A percentile compares a stretch with the other conserved stretches of the same genome.
Conservation (phyloP, 2,797 vertebrate species). For the Halcyon smyrnensis region DNA sequence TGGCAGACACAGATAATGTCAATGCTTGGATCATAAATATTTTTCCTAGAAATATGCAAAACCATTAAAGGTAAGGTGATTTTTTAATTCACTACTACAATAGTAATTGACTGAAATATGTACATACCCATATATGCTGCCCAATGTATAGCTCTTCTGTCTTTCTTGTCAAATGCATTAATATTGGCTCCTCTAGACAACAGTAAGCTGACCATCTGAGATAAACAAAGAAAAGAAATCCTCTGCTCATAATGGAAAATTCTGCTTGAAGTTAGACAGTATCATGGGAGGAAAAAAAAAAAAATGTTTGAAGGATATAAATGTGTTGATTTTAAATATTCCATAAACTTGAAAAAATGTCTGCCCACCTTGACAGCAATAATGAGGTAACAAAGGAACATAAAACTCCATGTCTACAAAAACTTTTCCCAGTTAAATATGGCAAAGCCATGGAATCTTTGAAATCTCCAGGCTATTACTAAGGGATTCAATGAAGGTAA, state of each 20-base stretch:
- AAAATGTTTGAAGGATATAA: neutral
- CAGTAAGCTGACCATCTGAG: conserved; percentile 95
- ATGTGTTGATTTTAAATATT: neutral
- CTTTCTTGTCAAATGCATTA: conserved; percentile 99
- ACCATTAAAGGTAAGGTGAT: neutral
- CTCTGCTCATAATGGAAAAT: neutral
- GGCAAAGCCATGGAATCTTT: neutral
- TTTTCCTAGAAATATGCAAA: neutral
- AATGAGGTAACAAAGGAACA: neutral
- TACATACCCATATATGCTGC: conserved; percentile 97
- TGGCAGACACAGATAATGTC: neutral
- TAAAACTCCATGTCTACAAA: neutral
- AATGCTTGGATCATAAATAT: neutral
- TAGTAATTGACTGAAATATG: neutral
- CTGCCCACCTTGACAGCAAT: neutral
- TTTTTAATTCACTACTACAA: neutral
- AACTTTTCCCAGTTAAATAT: neutral
- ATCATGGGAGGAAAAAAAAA: neutral
- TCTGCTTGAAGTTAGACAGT: neutral
- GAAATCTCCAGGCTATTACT: neutral
- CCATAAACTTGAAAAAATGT: neutral
- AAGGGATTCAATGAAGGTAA: neutral
- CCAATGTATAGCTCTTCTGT: conserved; percentile 98
- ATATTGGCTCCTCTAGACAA: conserved; percentile 98
- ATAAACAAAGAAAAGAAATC: conserved; percentile 5